phyloP scores from a whole-genome alignment of 2,113 vertebrate species.

The Xenus cinereus region DNA sequence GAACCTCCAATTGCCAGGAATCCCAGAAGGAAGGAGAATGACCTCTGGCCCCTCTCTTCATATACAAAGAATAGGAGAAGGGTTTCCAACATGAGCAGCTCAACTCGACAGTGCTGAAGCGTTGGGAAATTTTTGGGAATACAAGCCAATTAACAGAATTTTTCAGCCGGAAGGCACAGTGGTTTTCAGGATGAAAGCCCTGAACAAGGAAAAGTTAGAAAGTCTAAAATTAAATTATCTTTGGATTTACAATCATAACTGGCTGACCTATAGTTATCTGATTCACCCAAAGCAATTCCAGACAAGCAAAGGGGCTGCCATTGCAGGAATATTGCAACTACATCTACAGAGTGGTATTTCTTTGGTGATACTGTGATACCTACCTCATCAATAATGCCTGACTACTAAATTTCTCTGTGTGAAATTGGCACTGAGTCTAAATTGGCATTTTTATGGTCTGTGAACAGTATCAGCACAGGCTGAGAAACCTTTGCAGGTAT shows the following conservation, averaged over 20 bases:
- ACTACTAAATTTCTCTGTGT: background rate
- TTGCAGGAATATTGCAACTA: background rate
- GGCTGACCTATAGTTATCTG: background rate
- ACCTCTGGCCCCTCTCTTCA: background rate
- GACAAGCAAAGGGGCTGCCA: background rate
- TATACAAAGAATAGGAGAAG: background rate
- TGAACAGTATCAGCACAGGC: background rate
- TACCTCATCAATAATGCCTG: background rate
- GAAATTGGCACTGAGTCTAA: background rate
- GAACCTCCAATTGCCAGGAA: rapidly evolving
- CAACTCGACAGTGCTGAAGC: rapidly evolving
- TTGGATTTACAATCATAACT: background rate
- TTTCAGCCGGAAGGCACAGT: background rate
- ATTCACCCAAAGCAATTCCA: background rate
- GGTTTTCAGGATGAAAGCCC: background rate
- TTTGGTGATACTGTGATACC: background rate
- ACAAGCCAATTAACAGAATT: background rate
- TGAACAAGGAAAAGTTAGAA: background rate
- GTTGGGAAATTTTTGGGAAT: background rate
- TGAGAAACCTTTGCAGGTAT: background rate
- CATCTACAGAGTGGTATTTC: background rate
- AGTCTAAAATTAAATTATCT: background rate
- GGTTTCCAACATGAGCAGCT: background rate
- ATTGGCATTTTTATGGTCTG: background rate
- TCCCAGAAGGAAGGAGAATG: background rate